Conservation (phyloP, 2,888 invertebrate species). For the Hirtodrosophila duncani region DNA sequence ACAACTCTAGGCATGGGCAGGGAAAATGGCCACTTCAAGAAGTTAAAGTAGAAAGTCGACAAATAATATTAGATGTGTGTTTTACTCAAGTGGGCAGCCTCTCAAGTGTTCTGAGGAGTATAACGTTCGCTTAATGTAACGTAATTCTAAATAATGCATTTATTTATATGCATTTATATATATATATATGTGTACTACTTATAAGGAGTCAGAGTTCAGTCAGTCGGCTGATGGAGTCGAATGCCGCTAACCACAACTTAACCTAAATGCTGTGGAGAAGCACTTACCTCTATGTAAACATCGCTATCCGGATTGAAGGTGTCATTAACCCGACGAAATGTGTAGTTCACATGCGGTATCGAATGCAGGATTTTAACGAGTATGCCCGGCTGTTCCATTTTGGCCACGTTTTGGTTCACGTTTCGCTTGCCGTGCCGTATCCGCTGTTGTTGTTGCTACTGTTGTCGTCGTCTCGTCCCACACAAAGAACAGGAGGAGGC, state of each 20-base stretch:
- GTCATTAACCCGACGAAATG: slow-evolving; percentile 92
- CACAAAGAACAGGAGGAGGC: too few species aligned
- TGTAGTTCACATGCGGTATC: slow-evolving; percentile 94
- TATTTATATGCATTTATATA: background rate
- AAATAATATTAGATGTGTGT: too few species aligned
- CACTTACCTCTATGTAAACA: slow-evolving; percentile 91
- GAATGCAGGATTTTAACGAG: slow-evolving; percentile 92
- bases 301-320: slow-evolving; percentile 94
- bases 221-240: too few species aligned
- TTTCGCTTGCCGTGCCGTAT: background rate
- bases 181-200: background rate
- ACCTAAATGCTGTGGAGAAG: slow-evolving; percentile 8
- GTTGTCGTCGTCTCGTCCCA: slow-evolving; percentile 10
- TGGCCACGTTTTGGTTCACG: slow-evolving; percentile 29
- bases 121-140: too few species aligned
- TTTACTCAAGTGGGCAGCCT: too few species aligned
- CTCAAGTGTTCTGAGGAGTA: too few species aligned
- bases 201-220: too few species aligned
- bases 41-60: too few species aligned
- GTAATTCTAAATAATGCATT: too few species aligned
- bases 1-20: too few species aligned
- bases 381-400: slow-evolving; percentile 87
- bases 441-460: slow-evolving; percentile 16
- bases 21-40: too few species aligned
- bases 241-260: too few species aligned